Percentiles rank a stretch among this genome's conserved stretches.
Conservation (phyloP, 2,888 invertebrate species). For the Bugulina stolonifera region DNA sequence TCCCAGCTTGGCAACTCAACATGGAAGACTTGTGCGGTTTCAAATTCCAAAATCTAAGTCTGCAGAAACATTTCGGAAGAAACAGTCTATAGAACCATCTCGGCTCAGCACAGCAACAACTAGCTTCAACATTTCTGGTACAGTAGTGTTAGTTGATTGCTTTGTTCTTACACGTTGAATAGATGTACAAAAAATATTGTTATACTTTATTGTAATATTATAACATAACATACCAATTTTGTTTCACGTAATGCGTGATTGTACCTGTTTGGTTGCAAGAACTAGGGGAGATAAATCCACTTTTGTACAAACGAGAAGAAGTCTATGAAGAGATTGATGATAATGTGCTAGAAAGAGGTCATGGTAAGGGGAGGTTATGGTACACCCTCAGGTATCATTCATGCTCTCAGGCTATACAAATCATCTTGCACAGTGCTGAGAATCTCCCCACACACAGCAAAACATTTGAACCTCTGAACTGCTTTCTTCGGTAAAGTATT, state of each 20-base stretch:
- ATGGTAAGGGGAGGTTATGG: slow-evolving; percentile 1
- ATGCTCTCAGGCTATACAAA: not conserved
- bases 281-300: no score
- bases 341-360: not conserved
- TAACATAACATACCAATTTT: no score
- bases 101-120: not conserved
- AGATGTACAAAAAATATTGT: no score
- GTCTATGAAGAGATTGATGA: no score
- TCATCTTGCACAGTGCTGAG: not conserved
- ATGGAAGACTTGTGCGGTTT: not conserved
- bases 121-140: not conserved
- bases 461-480: not conserved
- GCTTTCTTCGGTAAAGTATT: not conserved
- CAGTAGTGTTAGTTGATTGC: not conserved
- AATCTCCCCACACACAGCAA: not conserved
- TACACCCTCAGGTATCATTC: not conserved
- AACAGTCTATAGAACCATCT: not conserved
- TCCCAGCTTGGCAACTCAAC: not conserved
- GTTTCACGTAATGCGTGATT: no score
- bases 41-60: slow-evolving; percentile 20
- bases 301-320: no score
- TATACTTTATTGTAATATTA: no score
- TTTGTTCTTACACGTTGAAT: no score
- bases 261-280: no score
- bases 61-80: slow-evolving; percentile 5